Base-by-base conservation (phyloP, 1,140 invertebrate species). In the Idris sp. region DNA sequence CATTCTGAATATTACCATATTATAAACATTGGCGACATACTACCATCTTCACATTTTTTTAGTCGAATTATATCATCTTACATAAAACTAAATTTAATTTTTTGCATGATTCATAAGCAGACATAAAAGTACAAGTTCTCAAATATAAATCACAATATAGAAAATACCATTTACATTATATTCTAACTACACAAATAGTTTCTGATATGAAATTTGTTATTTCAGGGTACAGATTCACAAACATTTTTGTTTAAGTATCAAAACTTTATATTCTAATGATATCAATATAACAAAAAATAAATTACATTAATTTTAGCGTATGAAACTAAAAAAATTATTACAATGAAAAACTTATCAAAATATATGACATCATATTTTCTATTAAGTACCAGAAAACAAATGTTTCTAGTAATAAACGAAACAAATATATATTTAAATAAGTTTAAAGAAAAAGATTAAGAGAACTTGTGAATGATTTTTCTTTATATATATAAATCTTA, bases 41-140 rank as follows among this genome's bases (percentile, higher is more conserved):
- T n/a, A n/a, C n/a, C n/a, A n/a, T n/a, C n/a, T n/a, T n/a, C n/a
- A n/a, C n/a, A n/a, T n/a, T n/a, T n/a, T n/a, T n/a, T n/a, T n/a
- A n/a, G n/a, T n/a, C n/a, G n/a, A n/a, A n/a, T n/a, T n/a, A n/a
- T n/a, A n/a, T n/a, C n/a, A n/a, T n/a, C n/a, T n/a, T n/a, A 22
- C 2, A 22, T 4, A 22, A 22, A 22, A 22, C 2, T 22, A 22
- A 22, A 18, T 41, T 43, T 41, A 5, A 16, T 49, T 43, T 36
- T 53, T 44, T 62, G 25, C 46, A 15, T 56, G 56, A 14, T 71
- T 41, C 19, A 36, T 65, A 18, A 65, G 31, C 46, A 51, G 67
- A 69, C 54, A 65, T 44, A 46, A 40, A 72, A 56, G 64, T 71
- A 56, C 49, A 74, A 56, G 11, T 68, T 59, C 26, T 44, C 41